These are phyloP conservation scores for Asteroscopus sphinx DNA, from an alignment of 2,888 invertebrate species.

Conservation along the genomic window DNA sequence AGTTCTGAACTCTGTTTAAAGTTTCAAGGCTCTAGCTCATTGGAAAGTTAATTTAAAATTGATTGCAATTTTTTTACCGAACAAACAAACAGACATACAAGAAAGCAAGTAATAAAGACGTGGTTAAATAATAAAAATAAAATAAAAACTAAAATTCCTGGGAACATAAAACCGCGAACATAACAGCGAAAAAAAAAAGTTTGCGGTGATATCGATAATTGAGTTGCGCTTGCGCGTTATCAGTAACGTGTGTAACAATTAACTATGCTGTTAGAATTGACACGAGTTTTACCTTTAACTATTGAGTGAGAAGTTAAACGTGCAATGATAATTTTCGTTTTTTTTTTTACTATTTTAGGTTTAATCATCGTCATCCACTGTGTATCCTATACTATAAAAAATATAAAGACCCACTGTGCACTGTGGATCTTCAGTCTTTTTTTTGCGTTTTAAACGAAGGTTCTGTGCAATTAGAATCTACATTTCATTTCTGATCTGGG, in stretches of 20 bases:
- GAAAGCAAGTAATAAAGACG: constrained; percentile 18
- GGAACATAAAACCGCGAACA: constrained; percentile 43
- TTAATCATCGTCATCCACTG: no score
- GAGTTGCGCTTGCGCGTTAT: constrained; percentile 56
- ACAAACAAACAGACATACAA: not conserved
- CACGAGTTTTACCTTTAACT: constrained; percentile 40
- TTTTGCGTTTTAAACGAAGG: no score
- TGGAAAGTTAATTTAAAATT: no score
- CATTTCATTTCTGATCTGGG: no score
- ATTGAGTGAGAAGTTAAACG: constrained; percentile 8
- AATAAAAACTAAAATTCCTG: constrained; percentile 30
- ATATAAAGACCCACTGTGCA: no score
- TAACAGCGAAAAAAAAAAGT: constrained; percentile 52
- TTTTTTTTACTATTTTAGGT: not conserved
- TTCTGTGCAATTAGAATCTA: no score
- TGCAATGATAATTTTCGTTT: not conserved
- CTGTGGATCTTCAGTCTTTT: no score
- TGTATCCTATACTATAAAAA: no score
- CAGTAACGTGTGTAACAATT: constrained; percentile 60
- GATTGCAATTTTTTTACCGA: no score
- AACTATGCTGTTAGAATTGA: constrained; percentile 54
- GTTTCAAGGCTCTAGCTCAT: no score
- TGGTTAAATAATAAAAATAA: constrained; percentile 15
- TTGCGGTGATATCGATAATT: constrained; percentile 59
- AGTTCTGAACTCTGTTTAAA: no score